These are phyloP conservation scores for Proterorhinus semilunaris DNA, from an alignment of 2,113 vertebrate genomes.

Conservation along the genomic window DNA sequence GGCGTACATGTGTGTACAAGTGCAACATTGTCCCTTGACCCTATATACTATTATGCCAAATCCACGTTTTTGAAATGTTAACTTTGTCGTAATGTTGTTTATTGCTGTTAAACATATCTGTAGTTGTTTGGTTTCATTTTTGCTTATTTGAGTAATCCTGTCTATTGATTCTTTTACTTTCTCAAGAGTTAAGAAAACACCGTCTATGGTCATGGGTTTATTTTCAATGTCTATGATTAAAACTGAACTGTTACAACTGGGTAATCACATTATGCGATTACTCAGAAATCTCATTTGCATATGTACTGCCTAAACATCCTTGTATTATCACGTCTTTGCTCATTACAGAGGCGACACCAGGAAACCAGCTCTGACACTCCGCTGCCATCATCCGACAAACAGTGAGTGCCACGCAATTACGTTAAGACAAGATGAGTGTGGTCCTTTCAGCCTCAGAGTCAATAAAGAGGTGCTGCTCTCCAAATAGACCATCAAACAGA, in stretches of 20 bases:
- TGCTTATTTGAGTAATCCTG: too few species aligned
- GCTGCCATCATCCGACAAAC: slow-evolving; percentile 32
- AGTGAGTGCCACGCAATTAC: slow-evolving; percentile 25
- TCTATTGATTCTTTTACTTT: too few species aligned
- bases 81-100: too few species aligned
- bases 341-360: slow-evolving; percentile 16
- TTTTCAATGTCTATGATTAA: too few species aligned
- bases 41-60: too few species aligned
- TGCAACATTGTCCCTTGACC: too few species aligned
- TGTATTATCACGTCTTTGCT: slow-evolving; percentile 16
- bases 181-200: too few species aligned
- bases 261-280: neutral
- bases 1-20: too few species aligned
- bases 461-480: slow-evolving; percentile 53
- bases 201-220: too few species aligned
- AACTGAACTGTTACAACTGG: neutral
- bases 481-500: slow-evolving; percentile 56
- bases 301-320: neutral
- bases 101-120: too few species aligned
- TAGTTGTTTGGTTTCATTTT: too few species aligned
- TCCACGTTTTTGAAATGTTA: too few species aligned
- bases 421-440: slow-evolving; percentile 13
- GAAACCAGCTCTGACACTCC: slow-evolving; percentile 18
- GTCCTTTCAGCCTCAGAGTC: slow-evolving; percentile 46
- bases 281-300: neutral